Evolutionary conservation across 2,888 invertebrate genomes (phyloP).

Genomic region (Tenodera sinensis): DNA sequence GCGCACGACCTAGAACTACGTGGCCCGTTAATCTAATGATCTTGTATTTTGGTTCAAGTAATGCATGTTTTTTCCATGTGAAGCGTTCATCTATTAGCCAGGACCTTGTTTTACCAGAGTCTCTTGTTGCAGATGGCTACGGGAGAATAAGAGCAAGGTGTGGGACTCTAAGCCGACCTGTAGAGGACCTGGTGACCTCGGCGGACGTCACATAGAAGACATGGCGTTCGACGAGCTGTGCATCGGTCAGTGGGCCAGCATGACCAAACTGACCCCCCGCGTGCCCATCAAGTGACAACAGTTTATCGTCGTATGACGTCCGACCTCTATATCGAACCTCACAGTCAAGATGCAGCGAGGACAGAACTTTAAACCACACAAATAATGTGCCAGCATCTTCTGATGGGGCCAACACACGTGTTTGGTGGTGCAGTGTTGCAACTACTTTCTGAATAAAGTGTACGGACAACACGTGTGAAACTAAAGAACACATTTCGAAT

Average conservation of each 20-base stretch:
- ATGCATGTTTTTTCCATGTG: no score
- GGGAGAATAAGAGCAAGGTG: slow-evolving; percentile 61
- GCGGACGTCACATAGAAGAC: slow-evolving; percentile 63
- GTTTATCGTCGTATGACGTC: not conserved
- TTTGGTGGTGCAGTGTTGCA: no score
- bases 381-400: no score
- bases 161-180: slow-evolving; percentile 70
- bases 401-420: no score
- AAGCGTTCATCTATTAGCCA: not conserved
- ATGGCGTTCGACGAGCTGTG: slow-evolving; percentile 70
- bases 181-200: slow-evolving; percentile 67
- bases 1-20: no score
- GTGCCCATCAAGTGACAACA: slow-evolving; percentile 49
- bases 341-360: no score
- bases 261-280: slow-evolving; percentile 65
- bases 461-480: no score
- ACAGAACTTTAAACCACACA: no score
- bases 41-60: no score
- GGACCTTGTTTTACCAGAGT: slow-evolving; percentile 28
- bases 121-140: slow-evolving; percentile 57
- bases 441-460: no score
- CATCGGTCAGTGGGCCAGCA: slow-evolving; percentile 75
- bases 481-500: no score
- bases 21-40: no score
- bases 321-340: not conserved